Evolutionary conservation across 2,113 vertebrate species (phyloP).

Genomic region (Cinclus cinclus): DNA sequence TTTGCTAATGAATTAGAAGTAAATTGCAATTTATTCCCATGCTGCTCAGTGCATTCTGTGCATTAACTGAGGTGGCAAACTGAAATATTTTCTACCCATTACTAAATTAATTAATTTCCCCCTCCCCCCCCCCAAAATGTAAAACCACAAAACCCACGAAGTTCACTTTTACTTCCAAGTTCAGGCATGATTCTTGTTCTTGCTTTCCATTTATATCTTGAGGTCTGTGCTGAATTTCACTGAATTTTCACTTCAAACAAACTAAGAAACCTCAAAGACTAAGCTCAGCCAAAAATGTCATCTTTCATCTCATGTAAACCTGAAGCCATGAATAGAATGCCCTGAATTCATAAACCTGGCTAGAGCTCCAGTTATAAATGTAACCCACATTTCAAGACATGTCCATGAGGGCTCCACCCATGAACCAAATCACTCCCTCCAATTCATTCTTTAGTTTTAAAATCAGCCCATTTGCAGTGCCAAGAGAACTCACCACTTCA

Average conservation of each 20-base stretch:
- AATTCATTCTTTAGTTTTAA: background rate
- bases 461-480: background rate
- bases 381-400: background rate
- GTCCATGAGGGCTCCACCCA: slow-evolving; percentile 24
- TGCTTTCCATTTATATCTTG: slow-evolving; percentile 42
- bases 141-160: background rate
- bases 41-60: background rate
- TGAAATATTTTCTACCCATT: background rate
- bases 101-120: background rate
- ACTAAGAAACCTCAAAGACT: slow-evolving; percentile 54
- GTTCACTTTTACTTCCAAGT: background rate
- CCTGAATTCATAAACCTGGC: slow-evolving; percentile 49
- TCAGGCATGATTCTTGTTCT: background rate
- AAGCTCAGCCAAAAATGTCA: slow-evolving; percentile 29
- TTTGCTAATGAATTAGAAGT: background rate
- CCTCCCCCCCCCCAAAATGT: background rate
- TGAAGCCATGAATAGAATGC: slow-evolving; percentile 41
- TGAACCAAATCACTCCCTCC: background rate
- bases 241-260: slow-evolving; percentile 50
- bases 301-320: slow-evolving; percentile 51
- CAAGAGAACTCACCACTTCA: background rate
- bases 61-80: background rate
- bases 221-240: background rate
- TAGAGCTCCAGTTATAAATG: slow-evolving; percentile 2
- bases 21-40: background rate